Percentiles rank a stretch among this genome's conserved stretches.
These are phyloP conservation scores for Rhinoderma darwinii DNA, from an alignment of 2,113 vertebrate species.

Conservation along the genomic window DNA sequence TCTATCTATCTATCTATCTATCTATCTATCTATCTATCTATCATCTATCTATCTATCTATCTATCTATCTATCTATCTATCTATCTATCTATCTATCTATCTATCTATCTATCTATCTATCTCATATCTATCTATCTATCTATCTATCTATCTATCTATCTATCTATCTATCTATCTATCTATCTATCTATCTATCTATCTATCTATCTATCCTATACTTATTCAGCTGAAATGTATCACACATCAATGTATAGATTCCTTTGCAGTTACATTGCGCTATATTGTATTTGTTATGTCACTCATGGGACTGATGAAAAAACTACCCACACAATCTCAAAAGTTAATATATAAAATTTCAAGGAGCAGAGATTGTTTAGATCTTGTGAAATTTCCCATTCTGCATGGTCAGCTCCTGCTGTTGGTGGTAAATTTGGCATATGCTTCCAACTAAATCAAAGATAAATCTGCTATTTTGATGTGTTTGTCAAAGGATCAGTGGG, in stretches of 20 bases:
- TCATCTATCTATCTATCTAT: slow-evolving; percentile 13
- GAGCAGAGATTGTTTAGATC: not conserved
- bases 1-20: slow-evolving; percentile 16
- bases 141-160: not conserved
- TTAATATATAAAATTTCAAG: not conserved
- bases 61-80: slow-evolving; percentile 7
- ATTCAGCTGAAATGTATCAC: no score
- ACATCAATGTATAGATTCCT: no score
- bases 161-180: no score
- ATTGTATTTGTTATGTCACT: not conserved
- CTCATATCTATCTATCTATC: not conserved
- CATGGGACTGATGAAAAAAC: not conserved
- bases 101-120: not conserved
- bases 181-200: no score
- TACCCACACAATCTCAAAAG: no score
- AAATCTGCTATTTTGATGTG: not conserved
- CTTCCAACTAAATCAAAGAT: not conserved
- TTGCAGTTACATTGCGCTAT: no score
- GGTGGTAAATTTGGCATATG: not conserved
- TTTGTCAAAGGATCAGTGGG: slow-evolving; percentile 1
- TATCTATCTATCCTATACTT: no score
- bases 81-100: slow-evolving; percentile 7
- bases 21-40: slow-evolving; percentile 9
- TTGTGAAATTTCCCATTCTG: not conserved
- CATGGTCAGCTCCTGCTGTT: not conserved